A percentile compares a stretch with the other conserved stretches of the same genome.
Evolutionary conservation across 2,797 vertebrate species (phyloP).

Genomic region (Halcyon badia): DNA sequence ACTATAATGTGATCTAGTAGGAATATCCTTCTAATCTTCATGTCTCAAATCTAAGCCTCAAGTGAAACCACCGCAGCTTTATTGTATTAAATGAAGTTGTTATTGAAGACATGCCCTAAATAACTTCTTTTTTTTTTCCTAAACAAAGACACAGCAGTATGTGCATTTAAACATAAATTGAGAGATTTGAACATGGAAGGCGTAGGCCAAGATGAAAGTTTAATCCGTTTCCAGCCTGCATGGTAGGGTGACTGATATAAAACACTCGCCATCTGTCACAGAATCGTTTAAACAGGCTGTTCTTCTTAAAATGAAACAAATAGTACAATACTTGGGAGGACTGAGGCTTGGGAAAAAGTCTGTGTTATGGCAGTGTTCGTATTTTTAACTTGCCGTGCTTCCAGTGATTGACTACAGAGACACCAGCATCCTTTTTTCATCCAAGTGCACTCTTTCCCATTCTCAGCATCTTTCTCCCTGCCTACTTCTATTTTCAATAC

Average conservation of each 20-base stretch:
- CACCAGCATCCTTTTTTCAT: neutral
- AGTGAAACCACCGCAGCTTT: neutral
- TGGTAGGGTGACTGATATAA: neutral
- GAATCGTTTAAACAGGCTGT: neutral
- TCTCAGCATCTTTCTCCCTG: neutral
- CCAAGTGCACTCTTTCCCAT: neutral
- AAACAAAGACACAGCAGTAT: neutral
- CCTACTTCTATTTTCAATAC: neutral
- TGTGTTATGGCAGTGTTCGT: neutral
- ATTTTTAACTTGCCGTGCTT: neutral
- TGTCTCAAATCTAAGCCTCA: neutral
- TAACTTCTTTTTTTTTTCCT: neutral
- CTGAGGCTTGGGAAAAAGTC: neutral
- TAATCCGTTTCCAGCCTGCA: neutral
- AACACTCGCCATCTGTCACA: neutral
- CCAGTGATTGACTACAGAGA: neutral
- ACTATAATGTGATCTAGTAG: neutral
- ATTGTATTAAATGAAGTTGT: neutral
- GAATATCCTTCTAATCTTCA: conserved; percentile 1
- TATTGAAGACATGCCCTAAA: neutral
- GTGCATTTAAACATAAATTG: neutral
- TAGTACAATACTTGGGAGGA: neutral
- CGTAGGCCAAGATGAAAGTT: neutral
- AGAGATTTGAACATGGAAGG: neutral
- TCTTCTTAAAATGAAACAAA: neutral